phyloP scores from a whole-genome alignment of 2,113 vertebrate genomes.

The Fregata magnificens region DNA sequence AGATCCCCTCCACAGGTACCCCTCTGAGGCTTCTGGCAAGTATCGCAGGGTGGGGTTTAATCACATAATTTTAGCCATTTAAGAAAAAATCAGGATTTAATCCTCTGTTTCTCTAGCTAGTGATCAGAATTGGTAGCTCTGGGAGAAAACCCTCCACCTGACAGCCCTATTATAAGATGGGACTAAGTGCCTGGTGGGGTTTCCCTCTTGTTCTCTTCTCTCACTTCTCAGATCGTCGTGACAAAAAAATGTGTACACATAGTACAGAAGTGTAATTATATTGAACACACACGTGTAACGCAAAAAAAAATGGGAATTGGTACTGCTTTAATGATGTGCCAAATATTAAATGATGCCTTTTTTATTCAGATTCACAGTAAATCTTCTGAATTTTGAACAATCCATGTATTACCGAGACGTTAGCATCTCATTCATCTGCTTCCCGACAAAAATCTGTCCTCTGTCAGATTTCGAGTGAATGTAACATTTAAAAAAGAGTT shows the following conservation, averaged over 20 bases:
- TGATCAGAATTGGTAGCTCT: neutral
- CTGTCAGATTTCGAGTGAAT: neutral
- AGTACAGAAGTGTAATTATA: neutral
- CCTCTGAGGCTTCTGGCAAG: neutral
- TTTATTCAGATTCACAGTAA: neutral
- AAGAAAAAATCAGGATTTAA: neutral
- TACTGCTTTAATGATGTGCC: neutral
- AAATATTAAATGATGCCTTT: neutral
- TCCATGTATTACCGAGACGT: neutral
- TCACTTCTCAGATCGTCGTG: neutral
- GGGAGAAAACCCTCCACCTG: neutral
- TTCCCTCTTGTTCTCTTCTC: neutral
- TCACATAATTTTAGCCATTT: neutral
- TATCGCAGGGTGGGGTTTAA: neutral
- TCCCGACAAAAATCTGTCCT: neutral
- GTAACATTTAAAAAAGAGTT: neutral
- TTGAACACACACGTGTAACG: neutral
- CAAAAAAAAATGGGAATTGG: neutral
- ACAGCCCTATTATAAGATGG: neutral
- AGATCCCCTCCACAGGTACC: rapidly evolving
- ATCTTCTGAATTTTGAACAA: neutral
- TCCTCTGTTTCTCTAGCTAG: neutral
- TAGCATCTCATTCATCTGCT: neutral
- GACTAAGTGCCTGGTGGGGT: neutral
- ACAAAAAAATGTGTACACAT: neutral